phyloP scores from a whole-genome alignment of 1,140 invertebrate species.

The Drosophila sproati region DNA sequence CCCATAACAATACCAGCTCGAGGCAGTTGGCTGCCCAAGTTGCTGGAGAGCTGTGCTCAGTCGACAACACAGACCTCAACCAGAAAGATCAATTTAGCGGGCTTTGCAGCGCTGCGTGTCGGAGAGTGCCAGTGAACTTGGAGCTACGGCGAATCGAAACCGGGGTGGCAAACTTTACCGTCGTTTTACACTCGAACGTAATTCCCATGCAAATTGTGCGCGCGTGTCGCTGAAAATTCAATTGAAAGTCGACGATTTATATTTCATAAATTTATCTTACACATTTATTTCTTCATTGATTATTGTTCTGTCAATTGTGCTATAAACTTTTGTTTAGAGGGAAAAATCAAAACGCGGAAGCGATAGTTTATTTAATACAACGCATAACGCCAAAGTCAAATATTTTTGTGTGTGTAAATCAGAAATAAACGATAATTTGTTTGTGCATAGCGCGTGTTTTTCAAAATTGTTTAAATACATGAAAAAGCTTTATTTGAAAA shows the following conservation, averaged over 20 bases:
- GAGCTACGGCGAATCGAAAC: constrained; percentile 8
- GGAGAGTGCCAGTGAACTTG: constrained; percentile 46
- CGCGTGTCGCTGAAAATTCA: constrained; percentile 22
- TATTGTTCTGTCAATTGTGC: constrained; percentile 44
- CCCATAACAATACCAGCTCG: constrained; percentile 1
- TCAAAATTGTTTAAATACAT: constrained; percentile 12
- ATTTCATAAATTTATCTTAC: constrained; percentile 3
- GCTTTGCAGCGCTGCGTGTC: constrained; percentile 8
- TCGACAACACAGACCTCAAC: constrained; percentile 70
- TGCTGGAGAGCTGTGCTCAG: constrained; percentile 58
- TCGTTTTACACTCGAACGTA: constrained; percentile 6
- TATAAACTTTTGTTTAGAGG: constrained; percentile 16
- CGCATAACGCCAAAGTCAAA: constrained; percentile 10
- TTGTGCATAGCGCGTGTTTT: constrained; percentile 8
- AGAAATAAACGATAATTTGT: constrained; percentile 44
- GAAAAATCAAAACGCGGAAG: constrained; percentile 35
- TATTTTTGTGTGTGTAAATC: constrained; percentile 43
- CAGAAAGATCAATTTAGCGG: constrained; percentile 69
- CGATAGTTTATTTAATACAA: constrained; percentile 24
- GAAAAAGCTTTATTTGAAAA: constrained; percentile 18
- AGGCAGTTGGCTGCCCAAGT: constrained; percentile 3
- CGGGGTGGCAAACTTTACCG: neutral
- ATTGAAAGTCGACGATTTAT: constrained; percentile 61
- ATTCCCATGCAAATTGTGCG: constrained; percentile 3
- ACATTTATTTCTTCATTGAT: constrained; percentile 9